Conservation (phyloP, 1,140 invertebrate species). For the Drosophila quadrilineata region DNA sequence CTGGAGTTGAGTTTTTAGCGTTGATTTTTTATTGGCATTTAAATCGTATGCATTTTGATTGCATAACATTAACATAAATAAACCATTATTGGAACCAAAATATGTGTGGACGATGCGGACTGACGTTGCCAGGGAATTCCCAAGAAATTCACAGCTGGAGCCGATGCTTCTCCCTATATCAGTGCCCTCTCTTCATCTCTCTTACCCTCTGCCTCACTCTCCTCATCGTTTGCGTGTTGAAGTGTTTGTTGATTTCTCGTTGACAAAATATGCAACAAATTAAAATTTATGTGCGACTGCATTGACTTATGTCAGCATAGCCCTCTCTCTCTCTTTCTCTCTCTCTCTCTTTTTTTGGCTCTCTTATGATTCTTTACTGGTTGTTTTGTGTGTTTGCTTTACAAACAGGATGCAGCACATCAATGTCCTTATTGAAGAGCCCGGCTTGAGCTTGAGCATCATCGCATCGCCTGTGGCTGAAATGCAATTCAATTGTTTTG, state of each 20-base stretch:
- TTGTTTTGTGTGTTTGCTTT: neutral
- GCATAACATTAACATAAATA: conserved; percentile 81
- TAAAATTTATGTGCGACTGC: conserved; percentile 78
- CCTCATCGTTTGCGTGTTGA: neutral
- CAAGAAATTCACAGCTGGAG: conserved; percentile 81
- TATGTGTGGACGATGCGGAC: conserved; percentile 8
- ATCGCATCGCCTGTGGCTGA: conserved; percentile 44
- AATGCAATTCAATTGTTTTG: conserved; percentile 80
- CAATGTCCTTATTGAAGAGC: conserved; percentile 64
- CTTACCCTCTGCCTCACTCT: neutral
- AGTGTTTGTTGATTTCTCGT: conserved; percentile 72
- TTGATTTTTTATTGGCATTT: conserved; percentile 81
- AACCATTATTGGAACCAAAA: conserved; percentile 66
- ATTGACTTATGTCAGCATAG: conserved; percentile 51
- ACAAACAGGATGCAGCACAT: conserved; percentile 70
- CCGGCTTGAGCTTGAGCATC: too few species aligned
- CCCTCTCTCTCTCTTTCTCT: conserved; percentile 3
- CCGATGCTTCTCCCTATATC: neutral
- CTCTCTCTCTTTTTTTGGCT: neutral
- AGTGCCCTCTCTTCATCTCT: neutral
- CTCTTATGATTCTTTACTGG: neutral
- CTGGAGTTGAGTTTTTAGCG: conserved; percentile 44
- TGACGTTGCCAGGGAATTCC: conserved; percentile 69
- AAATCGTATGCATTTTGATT: conserved; percentile 80
- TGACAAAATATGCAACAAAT: conserved; percentile 82